Evolutionary conservation across 92 coral and sea anemone species (phyloP).

Genomic region (Heliopora coerulea): DNA sequence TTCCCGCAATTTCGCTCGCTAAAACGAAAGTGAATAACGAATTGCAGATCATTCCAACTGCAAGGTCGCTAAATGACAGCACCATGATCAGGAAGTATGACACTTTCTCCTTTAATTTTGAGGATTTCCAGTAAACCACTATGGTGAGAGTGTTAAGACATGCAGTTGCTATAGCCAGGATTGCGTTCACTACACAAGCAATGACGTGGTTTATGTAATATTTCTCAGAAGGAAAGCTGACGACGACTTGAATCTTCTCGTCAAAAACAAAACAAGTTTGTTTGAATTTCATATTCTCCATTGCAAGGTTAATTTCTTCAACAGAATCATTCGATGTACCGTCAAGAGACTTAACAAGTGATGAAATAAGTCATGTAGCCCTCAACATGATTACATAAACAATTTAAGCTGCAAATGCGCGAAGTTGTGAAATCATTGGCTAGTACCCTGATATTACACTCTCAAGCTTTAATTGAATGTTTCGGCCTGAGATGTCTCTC

Average conservation of each 20-base stretch:
- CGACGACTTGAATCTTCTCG: neutral
- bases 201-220: neutral
- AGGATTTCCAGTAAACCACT: neutral
- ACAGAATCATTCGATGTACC: no score
- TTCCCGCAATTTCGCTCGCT: slow-evolving; percentile 1
- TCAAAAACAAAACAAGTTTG: neutral
- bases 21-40: neutral
- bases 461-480: no score
- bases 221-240: slow-evolving; percentile 5
- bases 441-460: no score
- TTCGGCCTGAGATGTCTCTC: no score
- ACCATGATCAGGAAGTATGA: neutral
- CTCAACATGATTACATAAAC: no score
- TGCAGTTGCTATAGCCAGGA: slow-evolving; percentile 3
- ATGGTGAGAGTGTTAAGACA: neutral
- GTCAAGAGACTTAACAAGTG: no score
- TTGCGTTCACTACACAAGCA: neutral
- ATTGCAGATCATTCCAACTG: neutral
- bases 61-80: slow-evolving; percentile 4
- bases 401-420: no score
- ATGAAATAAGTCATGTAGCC: no score
- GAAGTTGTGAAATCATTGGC: no score
- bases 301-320: slow-evolving; percentile 10
- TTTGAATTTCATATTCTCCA: neutral
- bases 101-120: slow-evolving; percentile 1